phyloP scores from a whole-genome alignment of 2,797 vertebrate genomes.

The Alexandromys oeconomus region DNA sequence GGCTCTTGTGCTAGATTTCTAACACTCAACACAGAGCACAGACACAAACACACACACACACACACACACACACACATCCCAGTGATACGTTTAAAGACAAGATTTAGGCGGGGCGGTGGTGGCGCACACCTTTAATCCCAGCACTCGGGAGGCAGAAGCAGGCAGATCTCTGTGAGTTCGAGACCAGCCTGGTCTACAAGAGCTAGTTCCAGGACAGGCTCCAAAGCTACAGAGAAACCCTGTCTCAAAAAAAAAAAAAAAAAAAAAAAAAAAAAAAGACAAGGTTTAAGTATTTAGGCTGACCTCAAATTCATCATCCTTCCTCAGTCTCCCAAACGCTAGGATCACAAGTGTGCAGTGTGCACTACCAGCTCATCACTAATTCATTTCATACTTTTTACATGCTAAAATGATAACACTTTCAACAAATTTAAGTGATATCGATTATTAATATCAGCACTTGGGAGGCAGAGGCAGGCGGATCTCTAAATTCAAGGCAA shows the following conservation, averaged over 20 bases:
- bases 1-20: neutral
- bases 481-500: neutral
- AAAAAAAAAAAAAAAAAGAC: neutral
- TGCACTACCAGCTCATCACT: no score
- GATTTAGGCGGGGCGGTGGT: neutral
- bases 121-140: no score
- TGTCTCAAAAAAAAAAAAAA: no score
- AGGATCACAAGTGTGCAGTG: neutral
- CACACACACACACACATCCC: neutral
- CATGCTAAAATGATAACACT: neutral
- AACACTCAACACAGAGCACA: neutral
- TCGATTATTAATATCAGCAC: neutral
- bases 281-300: neutral
- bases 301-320: neutral
- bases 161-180: no score
- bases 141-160: no score
- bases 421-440: neutral
- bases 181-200: no score
- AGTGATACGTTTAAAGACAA: neutral
- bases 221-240: no score
- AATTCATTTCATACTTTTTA: neutral
- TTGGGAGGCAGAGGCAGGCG: neutral
- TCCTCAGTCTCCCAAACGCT: neutral
- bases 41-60: fast-evolving
- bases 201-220: no score